Base-by-base conservation (phyloP, 2,797 vertebrate species). In the Buphagus erythrorhynchus region DNA sequence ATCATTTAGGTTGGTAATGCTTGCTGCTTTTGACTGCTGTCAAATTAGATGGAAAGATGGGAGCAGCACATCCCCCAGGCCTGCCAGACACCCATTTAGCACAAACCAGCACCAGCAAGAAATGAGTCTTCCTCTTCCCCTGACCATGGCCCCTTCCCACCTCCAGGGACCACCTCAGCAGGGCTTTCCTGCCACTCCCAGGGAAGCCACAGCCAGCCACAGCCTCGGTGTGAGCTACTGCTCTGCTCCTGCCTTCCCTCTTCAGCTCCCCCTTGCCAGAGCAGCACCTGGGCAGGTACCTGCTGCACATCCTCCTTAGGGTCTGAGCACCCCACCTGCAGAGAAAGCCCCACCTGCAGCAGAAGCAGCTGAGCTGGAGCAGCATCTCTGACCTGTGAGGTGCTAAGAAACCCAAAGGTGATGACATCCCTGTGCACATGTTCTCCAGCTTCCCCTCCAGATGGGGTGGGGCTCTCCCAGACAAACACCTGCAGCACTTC, bases 401-500 rank as follows among this genome's bases (percentile, higher is more conserved):
- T n/a, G 79, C 68, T 15, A 3, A 54, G 71, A 38, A 61, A 48
- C 88, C 7, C 36, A 40, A n/a, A 90, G 40, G 58, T 45, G 48
- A 9, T 3, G 1, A 40, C 31, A 69, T 55, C 77, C 75, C 28
- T 0, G 2, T 33, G 59, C 52, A 55, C 3, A 9, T 11, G 25
- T n/a, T 51, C 86, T 73, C 29, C 80, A 93, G 51, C 73, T 93
- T 79, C 88, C 52, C 43, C 63, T 66, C 52, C 92, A 92, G 35
- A 52, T 11, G 73, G 79, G 62, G 15, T 0, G 5, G 78, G 67
- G 46, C 33, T 49, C 48, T 76, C 80, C 76, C 74, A 75, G 59
- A 58, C 59, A 55, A 84, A 22, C 69, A 78, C 55, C 55, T 77
- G 76, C 14, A 87, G 67, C 63, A 14, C 20, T 63, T 38, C 22